Conservation (phyloP, 2,113 vertebrate species). For the Apodemus speciosus region DNA sequence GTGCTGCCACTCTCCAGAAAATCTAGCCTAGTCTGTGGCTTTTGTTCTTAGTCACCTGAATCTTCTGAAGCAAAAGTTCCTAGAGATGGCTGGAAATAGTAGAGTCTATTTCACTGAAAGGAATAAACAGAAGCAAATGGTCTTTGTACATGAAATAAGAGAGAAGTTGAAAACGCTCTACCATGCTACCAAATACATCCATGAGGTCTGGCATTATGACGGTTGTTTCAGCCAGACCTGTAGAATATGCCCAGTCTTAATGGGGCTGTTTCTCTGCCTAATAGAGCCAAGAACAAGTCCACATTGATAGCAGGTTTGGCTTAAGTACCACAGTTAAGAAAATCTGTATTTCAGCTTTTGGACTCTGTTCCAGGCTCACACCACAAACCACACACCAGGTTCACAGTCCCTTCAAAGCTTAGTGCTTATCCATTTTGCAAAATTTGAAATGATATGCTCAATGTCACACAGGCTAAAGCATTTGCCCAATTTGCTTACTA, state of each 20-base stretch:
- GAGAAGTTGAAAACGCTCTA: not conserved
- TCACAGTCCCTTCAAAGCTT: conserved; percentile 14
- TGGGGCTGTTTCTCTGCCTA: not conserved
- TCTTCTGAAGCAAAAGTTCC: conserved; percentile 6
- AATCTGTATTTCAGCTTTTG: conserved; percentile 13
- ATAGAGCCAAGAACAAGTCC: conserved; percentile 6
- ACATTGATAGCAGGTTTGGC: conserved; percentile 1
- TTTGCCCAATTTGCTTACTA: not conserved
- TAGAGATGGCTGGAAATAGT: not conserved
- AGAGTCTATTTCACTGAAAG: not conserved
- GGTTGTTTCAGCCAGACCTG: not conserved
- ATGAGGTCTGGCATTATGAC: not conserved
- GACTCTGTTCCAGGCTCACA: conserved; percentile 21
- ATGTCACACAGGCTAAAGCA: not conserved
- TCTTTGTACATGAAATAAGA: not conserved
- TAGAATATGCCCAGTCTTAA: not conserved
- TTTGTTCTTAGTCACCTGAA: not conserved
- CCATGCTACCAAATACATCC: not conserved
- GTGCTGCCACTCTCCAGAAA: not conserved
- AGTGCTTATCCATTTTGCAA: not conserved
- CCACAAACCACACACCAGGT: no score
- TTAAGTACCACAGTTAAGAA: conserved; percentile 20
- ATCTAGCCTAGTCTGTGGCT: not conserved
- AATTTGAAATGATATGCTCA: not conserved
- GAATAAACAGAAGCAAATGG: not conserved